These are phyloP conservation scores for Larimichthys crocea DNA, from an alignment of 2,113 vertebrate genomes.

Conservation along the genomic window DNA sequence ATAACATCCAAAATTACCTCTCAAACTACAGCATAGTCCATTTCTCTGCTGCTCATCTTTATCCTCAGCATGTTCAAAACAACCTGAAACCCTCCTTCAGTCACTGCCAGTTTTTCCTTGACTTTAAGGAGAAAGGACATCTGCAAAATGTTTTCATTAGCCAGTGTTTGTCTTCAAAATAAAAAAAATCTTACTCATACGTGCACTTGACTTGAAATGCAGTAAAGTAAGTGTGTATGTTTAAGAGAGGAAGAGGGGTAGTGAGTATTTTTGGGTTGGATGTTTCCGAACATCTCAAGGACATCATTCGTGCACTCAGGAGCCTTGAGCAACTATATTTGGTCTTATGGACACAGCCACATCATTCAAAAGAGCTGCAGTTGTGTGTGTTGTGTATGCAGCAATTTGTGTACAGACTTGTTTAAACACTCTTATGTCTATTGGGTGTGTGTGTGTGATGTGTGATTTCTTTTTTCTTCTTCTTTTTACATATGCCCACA, in stretches of 20 bases:
- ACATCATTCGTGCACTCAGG: slow-evolving; percentile 41
- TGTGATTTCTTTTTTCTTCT: slow-evolving; percentile 15
- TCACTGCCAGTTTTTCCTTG: not conserved
- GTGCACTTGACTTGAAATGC: not conserved
- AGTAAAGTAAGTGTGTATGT: not conserved
- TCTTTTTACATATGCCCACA: slow-evolving; percentile 18
- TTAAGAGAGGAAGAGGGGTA: not conserved
- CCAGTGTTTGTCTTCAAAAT: not conserved
- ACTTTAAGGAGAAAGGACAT: not conserved
- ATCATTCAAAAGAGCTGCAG: slow-evolving; percentile 48
- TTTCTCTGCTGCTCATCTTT: not conserved
- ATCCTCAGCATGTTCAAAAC: not conserved
- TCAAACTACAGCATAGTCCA: not conserved
- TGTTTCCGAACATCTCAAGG: slow-evolving; percentile 55
- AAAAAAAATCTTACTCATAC: too few species aligned
- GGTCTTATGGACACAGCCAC: slow-evolving; percentile 56
- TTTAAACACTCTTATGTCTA: slow-evolving; percentile 20
- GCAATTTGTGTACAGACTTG: slow-evolving; percentile 18
- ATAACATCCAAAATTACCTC: not conserved
- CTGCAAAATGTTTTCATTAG: not conserved
- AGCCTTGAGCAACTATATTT: slow-evolving; percentile 49
- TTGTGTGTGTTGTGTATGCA: slow-evolving; percentile 37
- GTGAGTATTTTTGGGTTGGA: slow-evolving; percentile 12
- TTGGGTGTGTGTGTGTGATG: slow-evolving; percentile 10
- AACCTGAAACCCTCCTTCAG: not conserved